These are phyloP conservation scores for Elegia similella DNA, from an alignment of 2,888 invertebrate species.

Conservation along the genomic window DNA sequence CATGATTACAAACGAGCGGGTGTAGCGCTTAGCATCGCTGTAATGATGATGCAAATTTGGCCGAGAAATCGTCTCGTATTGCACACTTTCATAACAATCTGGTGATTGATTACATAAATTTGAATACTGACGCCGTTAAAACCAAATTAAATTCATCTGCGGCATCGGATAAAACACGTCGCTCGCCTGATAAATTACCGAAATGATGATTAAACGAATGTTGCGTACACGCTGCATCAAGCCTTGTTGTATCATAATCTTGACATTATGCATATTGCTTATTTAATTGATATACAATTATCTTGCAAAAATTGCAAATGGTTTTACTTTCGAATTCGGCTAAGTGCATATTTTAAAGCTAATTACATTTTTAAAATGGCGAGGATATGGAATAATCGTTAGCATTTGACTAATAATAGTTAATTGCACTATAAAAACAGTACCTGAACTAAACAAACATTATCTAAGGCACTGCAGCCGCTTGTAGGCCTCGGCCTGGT, in stretches of 20 bases:
- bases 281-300: conserved; percentile 46
- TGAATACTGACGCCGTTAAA: conserved; percentile 75
- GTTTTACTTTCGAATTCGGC: conserved; percentile 25
- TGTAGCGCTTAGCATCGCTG: conserved; percentile 55
- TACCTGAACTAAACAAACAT: no score
- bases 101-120: conserved; percentile 79
- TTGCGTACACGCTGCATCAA: conserved; percentile 49
- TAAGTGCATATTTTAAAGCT: background rate
- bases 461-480: no score
- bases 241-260: conserved; percentile 39
- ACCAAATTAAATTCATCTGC: conserved; percentile 75
- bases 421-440: background rate
- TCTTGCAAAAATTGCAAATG: conserved; percentile 28
- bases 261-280: conserved; percentile 40
- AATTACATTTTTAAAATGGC: background rate
- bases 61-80: conserved; percentile 73
- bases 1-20: conserved; percentile 28
- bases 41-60: conserved; percentile 72
- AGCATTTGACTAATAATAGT: background rate
- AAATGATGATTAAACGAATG: conserved; percentile 68
- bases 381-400: background rate
- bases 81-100: conserved; percentile 79
- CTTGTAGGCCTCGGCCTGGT: no score
- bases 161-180: conserved; percentile 72
- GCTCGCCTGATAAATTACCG: conserved; percentile 71